Evolutionary conservation across 2,797 vertebrate genomes (phyloP).

Genomic region (Neopelma chrysocephalum): DNA sequence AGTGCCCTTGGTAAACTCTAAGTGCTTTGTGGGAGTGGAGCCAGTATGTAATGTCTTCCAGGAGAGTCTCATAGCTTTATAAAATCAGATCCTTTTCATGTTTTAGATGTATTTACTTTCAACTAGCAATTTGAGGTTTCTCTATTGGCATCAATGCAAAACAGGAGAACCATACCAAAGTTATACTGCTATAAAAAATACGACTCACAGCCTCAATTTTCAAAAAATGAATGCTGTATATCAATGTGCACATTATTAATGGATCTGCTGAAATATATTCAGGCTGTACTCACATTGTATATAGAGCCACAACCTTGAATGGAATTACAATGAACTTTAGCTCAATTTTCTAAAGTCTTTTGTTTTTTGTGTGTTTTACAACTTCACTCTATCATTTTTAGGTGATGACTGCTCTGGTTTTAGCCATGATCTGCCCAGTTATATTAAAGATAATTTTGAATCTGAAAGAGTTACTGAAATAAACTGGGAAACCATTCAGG

Average conservation of each 20-base stretch:
- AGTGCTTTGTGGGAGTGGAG: constrained; percentile 1
- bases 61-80: background rate
- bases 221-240: background rate
- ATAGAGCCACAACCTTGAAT: background rate
- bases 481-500: constrained; percentile 96
- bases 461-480: constrained; percentile 89
- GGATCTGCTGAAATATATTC: background rate
- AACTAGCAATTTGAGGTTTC: background rate
- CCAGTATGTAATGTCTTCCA: background rate
- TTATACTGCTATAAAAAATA: background rate
- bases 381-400: constrained; percentile 66
- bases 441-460: constrained; percentile 99
- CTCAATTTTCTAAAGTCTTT: background rate
- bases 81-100: background rate
- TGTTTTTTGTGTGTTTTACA: background rate
- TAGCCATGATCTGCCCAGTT: constrained; percentile 90
- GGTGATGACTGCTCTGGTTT: constrained; percentile 95
- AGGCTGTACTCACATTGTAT: background rate
- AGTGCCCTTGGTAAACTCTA: background rate
- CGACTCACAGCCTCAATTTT: background rate
- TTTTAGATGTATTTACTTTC: background rate
- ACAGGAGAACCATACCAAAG: background rate
- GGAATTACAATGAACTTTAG: background rate
- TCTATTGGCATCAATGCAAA: background rate
- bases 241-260: background rate